Conservation (phyloP, 2,797 vertebrate genomes). For the Lacerta bilineata region DNA sequence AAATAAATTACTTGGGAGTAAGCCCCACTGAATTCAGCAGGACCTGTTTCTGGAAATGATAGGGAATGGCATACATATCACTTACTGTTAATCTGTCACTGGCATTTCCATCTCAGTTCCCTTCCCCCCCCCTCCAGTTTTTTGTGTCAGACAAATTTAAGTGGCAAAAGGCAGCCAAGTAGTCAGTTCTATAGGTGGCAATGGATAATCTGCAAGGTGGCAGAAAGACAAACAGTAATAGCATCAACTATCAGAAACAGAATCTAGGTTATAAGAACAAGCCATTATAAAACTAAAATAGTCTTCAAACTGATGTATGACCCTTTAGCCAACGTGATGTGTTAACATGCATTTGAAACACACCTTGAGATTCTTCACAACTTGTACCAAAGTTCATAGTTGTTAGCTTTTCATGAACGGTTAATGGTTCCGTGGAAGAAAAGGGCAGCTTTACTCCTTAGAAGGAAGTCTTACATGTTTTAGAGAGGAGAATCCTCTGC, state of each 20-base stretch:
- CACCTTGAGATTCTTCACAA: neutral
- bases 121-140: too few relatives aligned
- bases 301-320: neutral
- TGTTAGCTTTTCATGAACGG: neutral
- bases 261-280: neutral
- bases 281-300: neutral
- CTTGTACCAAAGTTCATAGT: neutral
- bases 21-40: neutral
- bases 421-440: constrained; percentile 21
- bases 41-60: neutral
- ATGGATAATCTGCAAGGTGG: neutral
- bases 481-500: accelerated
- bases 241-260: neutral
- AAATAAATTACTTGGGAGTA: neutral
- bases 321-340: neutral
- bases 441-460: neutral
- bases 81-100: neutral
- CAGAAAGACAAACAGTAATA: neutral
- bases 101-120: neutral
- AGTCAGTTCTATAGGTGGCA: neutral
- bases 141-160: neutral
- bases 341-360: constrained; percentile 7
- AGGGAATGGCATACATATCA: neutral
- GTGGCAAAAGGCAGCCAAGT: too few relatives aligned
- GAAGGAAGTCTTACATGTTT: constrained; percentile 33